Evolutionary conservation across 2,113 vertebrate genomes (phyloP).

Genomic region (Salvelinus fontinalis): DNA sequence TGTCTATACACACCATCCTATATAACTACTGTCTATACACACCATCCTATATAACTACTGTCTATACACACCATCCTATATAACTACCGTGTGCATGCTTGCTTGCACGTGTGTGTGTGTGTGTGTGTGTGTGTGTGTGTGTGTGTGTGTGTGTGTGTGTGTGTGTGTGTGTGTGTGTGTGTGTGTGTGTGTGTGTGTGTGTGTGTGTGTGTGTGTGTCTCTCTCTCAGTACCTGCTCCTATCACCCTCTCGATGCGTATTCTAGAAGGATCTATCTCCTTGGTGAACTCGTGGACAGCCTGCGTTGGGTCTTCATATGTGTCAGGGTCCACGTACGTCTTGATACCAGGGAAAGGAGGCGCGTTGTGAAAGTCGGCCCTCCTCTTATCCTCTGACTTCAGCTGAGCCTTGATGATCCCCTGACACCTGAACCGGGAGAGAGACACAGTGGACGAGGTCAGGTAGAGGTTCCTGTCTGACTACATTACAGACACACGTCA

Average conservation of each 20-base stretch:
- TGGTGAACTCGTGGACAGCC: conserved; percentile 96
- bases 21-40: no score
- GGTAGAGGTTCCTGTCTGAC: neutral
- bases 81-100: no score
- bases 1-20: no score
- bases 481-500: neutral
- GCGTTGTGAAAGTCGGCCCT: conserved; percentile 88
- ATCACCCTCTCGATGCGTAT: conserved; percentile 98
- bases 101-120: no score
- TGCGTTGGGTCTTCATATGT: conserved; percentile 95
- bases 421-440: conserved; percentile 82
- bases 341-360: conserved; percentile 91
- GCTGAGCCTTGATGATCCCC: conserved; percentile 96
- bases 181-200: neutral
- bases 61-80: no score
- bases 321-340: conserved; percentile 96
- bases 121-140: no score
- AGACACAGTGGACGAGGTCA: neutral
- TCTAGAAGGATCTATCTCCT: conserved; percentile 95
- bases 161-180: neutral
- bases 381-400: conserved; percentile 97
- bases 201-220: neutral
- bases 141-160: neutral
- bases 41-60: no score
- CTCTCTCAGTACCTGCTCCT: conserved; percentile 78